phyloP scores from a whole-genome alignment of 2,888 invertebrate species.

The Drosophila acutilabella region DNA sequence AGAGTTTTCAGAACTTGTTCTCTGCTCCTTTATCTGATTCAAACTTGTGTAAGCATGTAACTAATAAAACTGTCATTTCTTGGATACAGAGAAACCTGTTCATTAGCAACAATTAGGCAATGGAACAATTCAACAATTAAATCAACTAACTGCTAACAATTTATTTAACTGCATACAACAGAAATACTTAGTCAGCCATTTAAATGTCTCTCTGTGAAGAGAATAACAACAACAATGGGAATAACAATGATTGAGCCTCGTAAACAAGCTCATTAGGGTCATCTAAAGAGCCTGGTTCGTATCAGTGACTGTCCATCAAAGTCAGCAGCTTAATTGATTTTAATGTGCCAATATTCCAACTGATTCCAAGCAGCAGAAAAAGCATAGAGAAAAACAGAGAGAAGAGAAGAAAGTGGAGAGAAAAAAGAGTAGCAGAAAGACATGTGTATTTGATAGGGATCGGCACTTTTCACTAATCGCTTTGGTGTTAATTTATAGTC shows the following conservation, averaged over 20 bases:
- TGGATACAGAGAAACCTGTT: neutral
- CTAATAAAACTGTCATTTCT: neutral
- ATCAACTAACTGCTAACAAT: conserved; percentile 3
- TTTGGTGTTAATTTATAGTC: conserved; percentile 78
- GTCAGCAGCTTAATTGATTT: conserved; percentile 69
- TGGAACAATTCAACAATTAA: conserved; percentile 7
- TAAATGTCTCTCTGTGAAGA: conserved; percentile 35
- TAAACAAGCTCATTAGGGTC: conserved; percentile 42
- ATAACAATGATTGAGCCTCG: conserved; percentile 11
- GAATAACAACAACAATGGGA: neutral
- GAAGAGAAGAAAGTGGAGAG: conserved; percentile 1
- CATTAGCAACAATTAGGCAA: neutral
- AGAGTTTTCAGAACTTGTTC: no score
- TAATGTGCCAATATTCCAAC: conserved; percentile 72
- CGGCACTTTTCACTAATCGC: conserved; percentile 80
- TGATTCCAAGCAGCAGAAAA: conserved; percentile 19
- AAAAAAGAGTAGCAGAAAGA: conserved; percentile 27
- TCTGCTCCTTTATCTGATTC: no score
- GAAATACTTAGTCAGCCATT: conserved; percentile 35
- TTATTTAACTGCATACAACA: conserved; percentile 8
- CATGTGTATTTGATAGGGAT: conserved; percentile 75
- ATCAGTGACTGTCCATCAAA: conserved; percentile 55
- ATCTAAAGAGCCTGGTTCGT: conserved; percentile 15
- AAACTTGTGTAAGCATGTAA: no score
- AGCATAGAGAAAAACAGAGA: conserved; percentile 4